Evolutionary conservation across 2,888 invertebrate genomes (phyloP).

Genomic region (Chirona hameri): DNA sequence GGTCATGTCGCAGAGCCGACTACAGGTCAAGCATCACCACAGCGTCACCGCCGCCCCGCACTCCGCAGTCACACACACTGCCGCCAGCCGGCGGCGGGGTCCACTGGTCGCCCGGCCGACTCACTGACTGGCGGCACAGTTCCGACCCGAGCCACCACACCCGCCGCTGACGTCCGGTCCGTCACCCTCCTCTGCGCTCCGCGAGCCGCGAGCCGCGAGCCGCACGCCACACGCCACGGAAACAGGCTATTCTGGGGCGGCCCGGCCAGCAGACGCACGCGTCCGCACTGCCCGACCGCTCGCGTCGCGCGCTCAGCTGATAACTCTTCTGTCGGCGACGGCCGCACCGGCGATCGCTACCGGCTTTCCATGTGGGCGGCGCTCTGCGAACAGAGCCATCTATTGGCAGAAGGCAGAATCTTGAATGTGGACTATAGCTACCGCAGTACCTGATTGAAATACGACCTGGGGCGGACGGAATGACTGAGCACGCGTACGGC

Average conservation of each 20-base stretch:
- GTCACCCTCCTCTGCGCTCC: no score
- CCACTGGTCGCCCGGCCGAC: background rate
- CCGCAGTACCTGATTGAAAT: no score
- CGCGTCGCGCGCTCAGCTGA: background rate
- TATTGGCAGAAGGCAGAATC: background rate
- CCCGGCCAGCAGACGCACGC: background rate
- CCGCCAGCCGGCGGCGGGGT: background rate
- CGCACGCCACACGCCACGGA: background rate
- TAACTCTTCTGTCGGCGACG: background rate
- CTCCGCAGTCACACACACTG: no score
- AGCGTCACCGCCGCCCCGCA: background rate
- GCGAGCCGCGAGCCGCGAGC: background rate
- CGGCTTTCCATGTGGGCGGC: background rate
- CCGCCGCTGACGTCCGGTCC: background rate
- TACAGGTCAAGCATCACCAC: background rate
- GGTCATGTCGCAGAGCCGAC: background rate
- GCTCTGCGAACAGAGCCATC: background rate
- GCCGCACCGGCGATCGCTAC: background rate
- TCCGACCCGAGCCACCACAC: background rate
- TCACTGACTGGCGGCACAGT: background rate
- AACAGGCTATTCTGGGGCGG: conserved; percentile 4
- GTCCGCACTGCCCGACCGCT: background rate
- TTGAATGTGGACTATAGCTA: background rate
- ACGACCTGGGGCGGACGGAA: no score
- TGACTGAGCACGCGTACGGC: no score